Base-by-base conservation (phyloP, 2,113 vertebrate species). In the Lethenteron reissneri region DNA sequence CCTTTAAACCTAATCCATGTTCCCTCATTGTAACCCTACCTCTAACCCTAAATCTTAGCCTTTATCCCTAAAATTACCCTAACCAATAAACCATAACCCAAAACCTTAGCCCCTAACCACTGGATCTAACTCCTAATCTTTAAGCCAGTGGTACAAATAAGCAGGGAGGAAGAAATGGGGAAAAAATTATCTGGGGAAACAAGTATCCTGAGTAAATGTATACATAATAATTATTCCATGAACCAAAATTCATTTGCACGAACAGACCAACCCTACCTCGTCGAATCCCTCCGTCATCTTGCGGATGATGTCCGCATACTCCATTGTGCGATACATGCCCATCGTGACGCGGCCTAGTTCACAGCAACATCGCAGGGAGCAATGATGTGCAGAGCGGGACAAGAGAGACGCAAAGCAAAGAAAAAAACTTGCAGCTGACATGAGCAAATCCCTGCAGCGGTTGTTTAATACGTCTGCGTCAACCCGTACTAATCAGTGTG, bases 261-360 rank as follows among this genome's bases (percentile, higher is more conserved):
- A 72, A 68, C 15, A 74, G 11, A 70, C 41, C 70, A 57, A 71
- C 15, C 15, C 57, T 71, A 92, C 89, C 82, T 90, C 85, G 79
- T 94, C 89, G 76, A 88, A 80, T 73, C 85, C 82, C 77, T 94
- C 88, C 7, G 84, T 85, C 87, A 94, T 88, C 80, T 87, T 89
- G 70, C 71, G 80, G 83, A 83, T 83, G 15, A 90, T 75, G 13
- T 88, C 84, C 41, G 75, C 77, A 76, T 83, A 83, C 15, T 81
- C 79, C 78, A 80, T 82, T 77, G 78, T 88, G 57, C 87, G 85
- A 80, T 88, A 89, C 83, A 92, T 86, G 79, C 92, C 89, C 71
- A 88, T 88, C 58, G 88, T 89, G 62, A 89, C 87, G 19, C 41
- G 6, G 41, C 41, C 41, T 41, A 41, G 41, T 41, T 41, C 41